phyloP scores from a whole-genome alignment of 2,797 vertebrate species.

The Myiothlypis chrysogaster region DNA sequence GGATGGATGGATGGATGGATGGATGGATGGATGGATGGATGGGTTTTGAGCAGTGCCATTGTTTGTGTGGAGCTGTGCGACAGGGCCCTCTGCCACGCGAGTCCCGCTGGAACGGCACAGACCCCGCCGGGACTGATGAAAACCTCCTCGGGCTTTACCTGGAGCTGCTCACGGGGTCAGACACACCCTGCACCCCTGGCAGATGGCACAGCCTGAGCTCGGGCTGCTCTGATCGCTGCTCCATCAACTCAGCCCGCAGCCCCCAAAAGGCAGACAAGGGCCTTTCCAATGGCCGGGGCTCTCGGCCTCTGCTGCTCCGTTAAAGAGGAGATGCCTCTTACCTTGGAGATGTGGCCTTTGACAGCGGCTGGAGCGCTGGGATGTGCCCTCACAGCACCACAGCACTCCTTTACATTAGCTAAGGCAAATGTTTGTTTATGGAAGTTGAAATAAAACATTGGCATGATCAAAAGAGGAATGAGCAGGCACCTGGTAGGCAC shows the following conservation, averaged over 20 bases:
- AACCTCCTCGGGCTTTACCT: too few relatives aligned
- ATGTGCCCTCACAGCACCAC: not conserved
- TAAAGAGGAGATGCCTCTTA: not conserved
- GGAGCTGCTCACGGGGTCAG: not conserved
- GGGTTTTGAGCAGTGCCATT: too few relatives aligned
- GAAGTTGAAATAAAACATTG: slow-evolving; percentile 29
- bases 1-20: too few relatives aligned
- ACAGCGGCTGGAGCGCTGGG: not conserved
- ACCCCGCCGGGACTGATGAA: too few relatives aligned
- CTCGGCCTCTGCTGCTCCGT: not conserved
- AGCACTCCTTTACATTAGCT: not conserved
- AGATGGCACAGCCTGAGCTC: not conserved
- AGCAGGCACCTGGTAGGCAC: not conserved
- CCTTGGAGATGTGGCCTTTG: not conserved
- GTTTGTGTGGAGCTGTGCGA: too few relatives aligned
- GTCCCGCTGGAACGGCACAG: too few relatives aligned
- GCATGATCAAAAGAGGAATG: slow-evolving; percentile 20
- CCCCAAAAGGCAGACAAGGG: not conserved
- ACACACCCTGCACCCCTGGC: not conserved
- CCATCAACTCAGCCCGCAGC: slow-evolving; percentile 6
- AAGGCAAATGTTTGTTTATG: slow-evolving; percentile 48
- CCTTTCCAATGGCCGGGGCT: not conserved
- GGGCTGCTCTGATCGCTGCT: slow-evolving; percentile 18
- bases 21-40: too few relatives aligned
- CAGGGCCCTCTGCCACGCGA: too few relatives aligned